phyloP scores from a whole-genome alignment of 2,797 vertebrate genomes.

The Epinephelus malabaricus region DNA sequence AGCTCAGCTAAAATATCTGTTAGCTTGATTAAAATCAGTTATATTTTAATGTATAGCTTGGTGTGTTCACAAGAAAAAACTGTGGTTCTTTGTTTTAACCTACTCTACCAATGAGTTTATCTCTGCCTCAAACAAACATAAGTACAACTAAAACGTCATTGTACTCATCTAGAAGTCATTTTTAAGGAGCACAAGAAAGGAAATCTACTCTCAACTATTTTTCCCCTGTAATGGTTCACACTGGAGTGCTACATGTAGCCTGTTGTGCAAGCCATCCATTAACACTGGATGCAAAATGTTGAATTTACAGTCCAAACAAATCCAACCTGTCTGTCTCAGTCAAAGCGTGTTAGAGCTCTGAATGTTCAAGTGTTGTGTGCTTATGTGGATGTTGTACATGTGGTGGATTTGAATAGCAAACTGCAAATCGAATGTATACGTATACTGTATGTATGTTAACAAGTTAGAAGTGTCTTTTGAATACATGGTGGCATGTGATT shows the following conservation, averaged over 20 bases:
- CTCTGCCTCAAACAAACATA: slow-evolving; percentile 15
- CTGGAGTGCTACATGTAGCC: slow-evolving; percentile 52
- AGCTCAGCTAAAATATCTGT: background rate
- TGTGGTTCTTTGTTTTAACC: background rate
- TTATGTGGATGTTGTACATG: slow-evolving; percentile 67
- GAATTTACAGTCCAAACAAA: slow-evolving; percentile 36
- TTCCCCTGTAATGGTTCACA: slow-evolving; percentile 1
- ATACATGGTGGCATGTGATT: slow-evolving; percentile 67
- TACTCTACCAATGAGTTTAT: slow-evolving; percentile 16
- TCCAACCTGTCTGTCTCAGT: slow-evolving; percentile 40
- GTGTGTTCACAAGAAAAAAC: background rate
- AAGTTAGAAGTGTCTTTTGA: slow-evolving; percentile 59
- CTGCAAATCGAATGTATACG: slow-evolving; percentile 75
- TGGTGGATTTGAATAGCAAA: slow-evolving; percentile 70
- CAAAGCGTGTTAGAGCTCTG: slow-evolving; percentile 43
- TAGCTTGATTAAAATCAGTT: background rate
- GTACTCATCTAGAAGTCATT: background rate
- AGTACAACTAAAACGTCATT: background rate
- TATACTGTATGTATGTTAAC: slow-evolving; percentile 62
- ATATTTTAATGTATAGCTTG: background rate
- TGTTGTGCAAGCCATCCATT: slow-evolving; percentile 26
- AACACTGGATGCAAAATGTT: slow-evolving; percentile 50
- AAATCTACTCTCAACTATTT: background rate
- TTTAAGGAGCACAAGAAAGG: background rate
- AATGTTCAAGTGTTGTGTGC: slow-evolving; percentile 64